Evolutionary conservation across 2,888 invertebrate species (phyloP).

Genomic region (Coleophora flavipennella): DNA sequence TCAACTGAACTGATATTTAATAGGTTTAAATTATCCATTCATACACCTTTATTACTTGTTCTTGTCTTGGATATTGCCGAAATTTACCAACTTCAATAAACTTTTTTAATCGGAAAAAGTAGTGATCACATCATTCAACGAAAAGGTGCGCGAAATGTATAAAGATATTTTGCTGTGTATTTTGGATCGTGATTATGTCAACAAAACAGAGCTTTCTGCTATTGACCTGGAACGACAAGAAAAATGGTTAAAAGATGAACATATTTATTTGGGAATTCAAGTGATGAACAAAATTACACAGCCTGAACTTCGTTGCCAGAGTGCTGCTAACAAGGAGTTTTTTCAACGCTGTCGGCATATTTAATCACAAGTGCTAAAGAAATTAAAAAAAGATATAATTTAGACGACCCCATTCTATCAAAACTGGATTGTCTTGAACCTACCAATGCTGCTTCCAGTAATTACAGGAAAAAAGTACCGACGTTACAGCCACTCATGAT

Average conservation of each 20-base stretch:
- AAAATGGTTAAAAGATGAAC: background rate
- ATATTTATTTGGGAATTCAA: background rate
- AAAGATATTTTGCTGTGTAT: background rate
- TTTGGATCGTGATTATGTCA: constrained; percentile 1
- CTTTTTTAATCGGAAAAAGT: constrained; percentile 4
- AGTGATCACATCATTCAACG: background rate
- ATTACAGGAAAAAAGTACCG: constrained; percentile 3
- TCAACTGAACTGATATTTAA: constrained; percentile 6
- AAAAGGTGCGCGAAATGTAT: no score
- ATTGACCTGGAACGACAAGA: background rate
- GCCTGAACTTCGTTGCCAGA: background rate
- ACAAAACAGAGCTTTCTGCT: constrained; percentile 3
- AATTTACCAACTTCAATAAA: constrained; percentile 8
- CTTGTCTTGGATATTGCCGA: constrained; percentile 7
- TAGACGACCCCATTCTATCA: constrained; percentile 1
- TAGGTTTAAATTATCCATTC: constrained; percentile 2
- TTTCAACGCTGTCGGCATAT: background rate
- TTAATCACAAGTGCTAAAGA: background rate
- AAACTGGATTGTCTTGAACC: constrained; percentile 2
- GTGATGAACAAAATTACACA: background rate
- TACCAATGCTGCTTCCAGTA: constrained; percentile 2
- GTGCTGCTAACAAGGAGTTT: background rate
- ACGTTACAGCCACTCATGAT: background rate
- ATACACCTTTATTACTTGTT: constrained; percentile 2
- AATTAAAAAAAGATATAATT: background rate